These are phyloP conservation scores for Muscicapa striata DNA, from an alignment of 2,797 vertebrate species.

Conservation along the genomic window DNA sequence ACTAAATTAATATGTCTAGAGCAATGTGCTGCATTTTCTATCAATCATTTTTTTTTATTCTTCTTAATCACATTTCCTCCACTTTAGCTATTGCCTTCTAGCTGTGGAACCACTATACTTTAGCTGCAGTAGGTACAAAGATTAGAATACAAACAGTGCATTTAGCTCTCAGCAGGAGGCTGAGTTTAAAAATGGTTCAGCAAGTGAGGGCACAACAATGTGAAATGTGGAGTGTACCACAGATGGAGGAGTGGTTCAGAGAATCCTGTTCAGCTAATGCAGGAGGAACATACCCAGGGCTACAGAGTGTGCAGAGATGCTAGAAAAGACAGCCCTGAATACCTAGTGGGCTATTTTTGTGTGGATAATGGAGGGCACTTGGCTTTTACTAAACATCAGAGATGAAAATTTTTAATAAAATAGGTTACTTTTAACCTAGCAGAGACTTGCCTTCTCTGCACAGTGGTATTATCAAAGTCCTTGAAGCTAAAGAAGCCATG, in stretches of 20 bases:
- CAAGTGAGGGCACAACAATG: neutral
- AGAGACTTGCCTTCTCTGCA: neutral
- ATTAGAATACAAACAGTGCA: slow-evolving; percentile 48
- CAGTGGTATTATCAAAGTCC: neutral
- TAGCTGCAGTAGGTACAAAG: slow-evolving; percentile 37
- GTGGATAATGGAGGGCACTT: slow-evolving; percentile 43
- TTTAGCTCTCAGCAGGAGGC: slow-evolving; percentile 47
- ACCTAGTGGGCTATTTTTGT: slow-evolving; percentile 2
- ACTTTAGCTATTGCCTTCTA: slow-evolving; percentile 41
- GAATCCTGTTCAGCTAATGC: neutral
- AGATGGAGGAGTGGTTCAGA: neutral
- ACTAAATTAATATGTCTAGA: slow-evolving; percentile 57
- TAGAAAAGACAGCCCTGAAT: neutral
- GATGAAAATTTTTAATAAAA: slow-evolving; percentile 13
- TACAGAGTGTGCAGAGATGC: neutral
- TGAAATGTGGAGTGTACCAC: neutral
- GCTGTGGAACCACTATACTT: slow-evolving; percentile 21
- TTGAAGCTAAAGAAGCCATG: slow-evolving; percentile 2
- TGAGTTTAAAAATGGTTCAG: slow-evolving; percentile 50
- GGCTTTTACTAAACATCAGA: slow-evolving; percentile 39
- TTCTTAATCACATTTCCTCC: slow-evolving; percentile 64
- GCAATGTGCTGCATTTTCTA: slow-evolving; percentile 56
- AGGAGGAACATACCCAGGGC: neutral
- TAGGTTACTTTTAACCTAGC: neutral
- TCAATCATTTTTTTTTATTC: slow-evolving; percentile 56